A percentile compares a stretch with the other conserved stretches of the same genome.
Evolutionary conservation across 2,888 invertebrate species (phyloP).

Genomic region (Drosophila austrosaltans): DNA sequence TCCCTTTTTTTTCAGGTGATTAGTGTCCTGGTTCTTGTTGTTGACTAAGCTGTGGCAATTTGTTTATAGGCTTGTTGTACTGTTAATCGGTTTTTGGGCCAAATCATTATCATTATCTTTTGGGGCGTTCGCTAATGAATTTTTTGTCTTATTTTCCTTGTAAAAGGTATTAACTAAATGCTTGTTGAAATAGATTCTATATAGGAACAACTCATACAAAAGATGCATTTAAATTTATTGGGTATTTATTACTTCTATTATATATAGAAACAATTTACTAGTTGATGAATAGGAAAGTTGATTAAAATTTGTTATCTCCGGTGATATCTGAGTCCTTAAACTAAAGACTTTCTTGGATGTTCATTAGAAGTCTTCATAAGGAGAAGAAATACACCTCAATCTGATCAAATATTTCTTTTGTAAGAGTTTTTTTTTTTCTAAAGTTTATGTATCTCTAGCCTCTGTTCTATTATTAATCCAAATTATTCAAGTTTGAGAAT

Average conservation of each 20-base stretch:
- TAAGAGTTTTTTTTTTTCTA: too few relatives aligned
- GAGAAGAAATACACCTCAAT: too few relatives aligned
- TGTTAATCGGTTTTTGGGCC: slow-evolving; percentile 53
- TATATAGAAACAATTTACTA: not conserved
- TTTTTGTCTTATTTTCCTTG: slow-evolving; percentile 4
- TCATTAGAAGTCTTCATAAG: too few relatives aligned
- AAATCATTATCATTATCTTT: slow-evolving; percentile 51
- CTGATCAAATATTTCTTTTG: too few relatives aligned
- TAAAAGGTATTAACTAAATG: slow-evolving; percentile 2
- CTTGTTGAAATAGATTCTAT: not conserved
- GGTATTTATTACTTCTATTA: not conserved
- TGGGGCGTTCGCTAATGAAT: slow-evolving; percentile 21
- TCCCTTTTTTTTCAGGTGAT: slow-evolving; percentile 52
- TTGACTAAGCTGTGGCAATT: slow-evolving; percentile 54
- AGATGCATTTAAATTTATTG: not conserved
- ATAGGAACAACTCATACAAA: not conserved
- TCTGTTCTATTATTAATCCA: too few relatives aligned
- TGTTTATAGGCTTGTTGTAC: slow-evolving; percentile 44
- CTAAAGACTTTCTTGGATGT: too few relatives aligned
- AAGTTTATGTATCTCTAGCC: too few relatives aligned
- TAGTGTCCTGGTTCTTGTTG: slow-evolving; percentile 45
- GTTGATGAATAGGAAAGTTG: not conserved
- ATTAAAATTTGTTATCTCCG: not conserved
- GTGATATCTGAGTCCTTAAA: too few relatives aligned
- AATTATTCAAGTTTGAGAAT: too few relatives aligned